Evolutionary conservation across 2,113 vertebrate genomes (phyloP), one percentile per base, ranked within the genome.

Genomic region (Ceuthmochares aereus): DNA sequence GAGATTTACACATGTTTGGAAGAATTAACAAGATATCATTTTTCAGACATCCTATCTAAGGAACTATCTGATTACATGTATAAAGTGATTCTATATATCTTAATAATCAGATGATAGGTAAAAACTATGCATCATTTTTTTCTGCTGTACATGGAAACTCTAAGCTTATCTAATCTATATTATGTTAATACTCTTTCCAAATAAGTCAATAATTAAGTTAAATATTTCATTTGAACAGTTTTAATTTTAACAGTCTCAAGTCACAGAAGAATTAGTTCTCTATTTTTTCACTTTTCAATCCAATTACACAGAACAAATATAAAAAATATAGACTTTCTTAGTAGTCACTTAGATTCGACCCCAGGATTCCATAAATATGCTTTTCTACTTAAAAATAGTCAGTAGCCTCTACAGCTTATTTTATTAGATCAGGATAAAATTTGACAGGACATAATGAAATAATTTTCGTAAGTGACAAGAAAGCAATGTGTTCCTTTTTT

Each of bases 31-130:
- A 25, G 81, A 47, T 6, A 75, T 9, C 6, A 15, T 34, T 73
- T 77, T 74, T 54, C 40, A 42, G 29, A 16, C 18, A 42, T n/a
- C 16, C 25, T 34, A 47, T 7, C 9, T 30, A n/a, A 64, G 5
- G 5, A 79, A 27, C 6, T 22, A 36, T 12, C 1, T 4, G 14
- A 42, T 58, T 54, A 37, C 6, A 7, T 2, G 1, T 7, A 16
- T 23, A 4, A 70, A 45, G 29, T 52, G 1, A 58, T 36, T n/a
- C 25, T 27, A 19, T 9, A 1, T 25, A 45, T 8, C n/a, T 54
- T 85, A 34, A 37, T 32, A 26, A 36, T 21, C 6, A 37, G 7
- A 70, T 51, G 17, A 20, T 32, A 58, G 11, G 20, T 7, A 27
- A 18, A 66, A 62, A 58, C 52, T 3, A 59, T 1, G 8, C 7